Base-by-base conservation (phyloP, 2,888 invertebrate species). In the Eupithecia dodoneata region DNA sequence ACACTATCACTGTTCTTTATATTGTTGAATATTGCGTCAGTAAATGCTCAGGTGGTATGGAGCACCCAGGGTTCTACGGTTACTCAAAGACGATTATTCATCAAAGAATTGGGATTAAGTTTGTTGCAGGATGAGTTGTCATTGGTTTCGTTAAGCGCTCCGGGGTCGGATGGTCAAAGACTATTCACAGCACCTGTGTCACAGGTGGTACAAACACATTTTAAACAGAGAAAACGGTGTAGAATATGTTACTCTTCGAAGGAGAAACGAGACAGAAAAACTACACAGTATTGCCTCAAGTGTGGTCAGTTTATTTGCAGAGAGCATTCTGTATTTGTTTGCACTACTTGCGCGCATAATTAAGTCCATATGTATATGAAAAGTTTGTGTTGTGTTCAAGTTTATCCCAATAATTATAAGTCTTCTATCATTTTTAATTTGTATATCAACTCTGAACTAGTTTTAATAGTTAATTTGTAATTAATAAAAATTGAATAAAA, bases 11-110 rank as follows among this genome's bases (percentile, higher is more conserved):
- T 95, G 77, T 94, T 95, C 81, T 94, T 92, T 76, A 91, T 91
- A 47, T 81, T 95, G 73, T 85, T 95, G 15, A 94, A 95, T 79
- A 91, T 95, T 82, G 94, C 94, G 2, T 88, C 93, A 0, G 85
- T 95, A 0, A 95, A 94, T 82, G 90, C 95, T 69, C 95, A 95
- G 86, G 93, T 94, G 1, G 81, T 94, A 77, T 95, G 94, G 93
- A 88, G 87, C 79, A 87, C 91, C 0, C 86, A 89, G 30, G 89
- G 89, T 75, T 76, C 84, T 4, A 82, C 83, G 76, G 78, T 89
- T 7, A 77, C 83, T 1, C 90, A 91, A 69, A 89, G 95, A 12
- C 88, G 93, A 13, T 75, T 85, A 42, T 95, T 94, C 76, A 91
- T 95, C 30, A 89, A 88, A 81, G 89, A 93, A 59, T 86, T 94